Base-by-base conservation (phyloP, 2,113 vertebrate genomes). In the Hippocampus barbouri region DNA sequence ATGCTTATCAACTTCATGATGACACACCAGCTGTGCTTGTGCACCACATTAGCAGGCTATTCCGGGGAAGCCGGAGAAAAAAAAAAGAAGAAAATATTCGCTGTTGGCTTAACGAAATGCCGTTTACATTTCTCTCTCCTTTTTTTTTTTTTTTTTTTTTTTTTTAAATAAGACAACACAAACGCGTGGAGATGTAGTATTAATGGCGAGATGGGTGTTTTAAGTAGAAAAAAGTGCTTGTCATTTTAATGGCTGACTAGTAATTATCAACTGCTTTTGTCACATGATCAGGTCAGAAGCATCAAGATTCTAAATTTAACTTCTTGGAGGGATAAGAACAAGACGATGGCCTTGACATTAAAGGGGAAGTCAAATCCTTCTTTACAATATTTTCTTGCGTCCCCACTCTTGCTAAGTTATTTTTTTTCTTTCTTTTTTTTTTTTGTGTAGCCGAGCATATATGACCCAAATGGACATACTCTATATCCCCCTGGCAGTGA, bases 1-100 rank as follows among this genome's bases (percentile, higher is more conserved):
- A 90, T 88, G 87, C 86, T 78, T 83, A 81, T 86, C 77, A 87
- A 69, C 79, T 78, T 78, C 78, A 72, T 81, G 84, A 86, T 87
- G 83, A 82, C 70, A 73, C 72, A 71, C 77, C 85, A 88, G 85
- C 84, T 90, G 89, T 83, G 88, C 71, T 69, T 68, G 64, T 81
- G 79, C 82, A 67, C 79, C 72, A 66, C 27, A 74, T 45, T 23
- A 64, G 72, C 40, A 20, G 71, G 63, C 60, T 40, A 75, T 69
- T 77, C 66, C 74, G 47, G 5, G 34, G 59, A 73, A 69, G 63
- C 14, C 8, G 21, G 15, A 1, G 3, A 54, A n/a, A 1, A 10
- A 11, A 62, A 69, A 75, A 81, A 70, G 63, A 68, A 53, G 53
- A 34, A 78, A 81, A 70, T 51, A 15, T 70, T 82, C 59, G 56